Percentiles rank a stretch among this genome's conserved stretches.
Conservation (phyloP, 2,113 vertebrate genomes). For the Phaethornis superciliosus region DNA sequence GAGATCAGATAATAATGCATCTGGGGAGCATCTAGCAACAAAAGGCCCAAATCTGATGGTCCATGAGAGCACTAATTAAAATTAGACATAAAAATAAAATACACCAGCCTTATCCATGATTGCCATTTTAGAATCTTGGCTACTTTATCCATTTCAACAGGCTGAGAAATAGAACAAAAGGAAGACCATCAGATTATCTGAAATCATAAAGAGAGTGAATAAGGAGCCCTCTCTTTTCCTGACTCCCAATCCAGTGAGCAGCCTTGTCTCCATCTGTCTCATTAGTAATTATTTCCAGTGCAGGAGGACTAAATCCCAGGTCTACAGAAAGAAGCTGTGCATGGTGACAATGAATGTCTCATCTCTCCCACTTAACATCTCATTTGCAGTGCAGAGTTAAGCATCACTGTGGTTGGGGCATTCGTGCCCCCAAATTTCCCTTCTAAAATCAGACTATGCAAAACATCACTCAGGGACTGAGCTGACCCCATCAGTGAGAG, state of each 20-base stretch:
- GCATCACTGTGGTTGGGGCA: background rate
- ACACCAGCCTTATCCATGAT: background rate
- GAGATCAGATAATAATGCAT: background rate
- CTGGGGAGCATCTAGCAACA: background rate
- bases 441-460: background rate
- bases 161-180: background rate
- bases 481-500: rapidly evolving
- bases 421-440: background rate
- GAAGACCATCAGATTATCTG: background rate
- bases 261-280: background rate
- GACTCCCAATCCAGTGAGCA: background rate
- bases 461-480: background rate
- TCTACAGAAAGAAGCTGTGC: background rate
- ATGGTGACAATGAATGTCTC: background rate
- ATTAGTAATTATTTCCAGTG: background rate
- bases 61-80: background rate
- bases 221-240: background rate
- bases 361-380: background rate
- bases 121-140: background rate
- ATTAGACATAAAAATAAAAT: background rate
- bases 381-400: rapidly evolving
- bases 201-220: background rate
- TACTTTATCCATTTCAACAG: background rate
- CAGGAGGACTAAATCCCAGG: background rate
- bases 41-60: background rate